Conservation (phyloP, 2,113 vertebrate species). For the Gymnorhina tibicen region DNA sequence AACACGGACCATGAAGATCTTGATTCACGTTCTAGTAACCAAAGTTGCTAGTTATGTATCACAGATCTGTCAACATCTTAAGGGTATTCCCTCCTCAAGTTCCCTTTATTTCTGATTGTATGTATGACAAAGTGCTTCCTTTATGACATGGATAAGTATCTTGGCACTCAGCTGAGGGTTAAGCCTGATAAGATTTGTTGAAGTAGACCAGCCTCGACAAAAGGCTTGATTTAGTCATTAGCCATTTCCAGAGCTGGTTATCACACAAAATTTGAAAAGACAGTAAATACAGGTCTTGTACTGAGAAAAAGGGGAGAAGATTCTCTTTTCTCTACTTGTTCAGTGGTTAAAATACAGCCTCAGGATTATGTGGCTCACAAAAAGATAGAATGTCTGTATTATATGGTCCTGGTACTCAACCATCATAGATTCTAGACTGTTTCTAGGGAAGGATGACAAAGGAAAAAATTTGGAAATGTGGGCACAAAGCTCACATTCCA, state of each 20-base stretch:
- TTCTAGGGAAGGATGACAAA: neutral
- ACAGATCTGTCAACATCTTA: neutral
- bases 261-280: neutral
- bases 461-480: neutral
- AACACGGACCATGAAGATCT: neutral
- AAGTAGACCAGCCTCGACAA: neutral
- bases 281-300: neutral
- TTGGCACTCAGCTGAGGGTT: neutral
- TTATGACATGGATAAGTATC: neutral
- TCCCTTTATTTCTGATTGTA: neutral
- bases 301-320: neutral
- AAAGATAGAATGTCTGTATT: neutral
- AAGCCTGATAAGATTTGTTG: neutral
- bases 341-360: neutral
- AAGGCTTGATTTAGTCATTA: neutral
- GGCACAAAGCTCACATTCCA: neutral
- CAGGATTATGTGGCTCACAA: neutral
- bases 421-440: neutral
- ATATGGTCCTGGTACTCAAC: neutral
- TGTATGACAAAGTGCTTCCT: neutral
- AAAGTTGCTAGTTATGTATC: neutral
- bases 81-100: accelerated
- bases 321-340: neutral
- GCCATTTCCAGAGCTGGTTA: neutral
- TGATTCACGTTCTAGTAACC: neutral